These are phyloP conservation scores for Silurus meridionalis DNA, from an alignment of 2,113 vertebrate species.

Conservation along the genomic window DNA sequence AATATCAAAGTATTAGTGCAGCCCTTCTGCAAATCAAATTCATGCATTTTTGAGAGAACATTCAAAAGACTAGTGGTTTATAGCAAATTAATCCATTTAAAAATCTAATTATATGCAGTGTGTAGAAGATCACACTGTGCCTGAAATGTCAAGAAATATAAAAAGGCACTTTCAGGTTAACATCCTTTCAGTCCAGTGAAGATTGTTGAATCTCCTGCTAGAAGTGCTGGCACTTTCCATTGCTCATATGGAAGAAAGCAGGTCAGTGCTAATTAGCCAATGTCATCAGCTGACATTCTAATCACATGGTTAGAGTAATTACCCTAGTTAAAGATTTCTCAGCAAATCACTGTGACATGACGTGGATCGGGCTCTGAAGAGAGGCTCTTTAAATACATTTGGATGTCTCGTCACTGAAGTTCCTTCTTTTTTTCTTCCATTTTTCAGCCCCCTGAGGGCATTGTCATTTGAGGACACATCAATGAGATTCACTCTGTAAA, in stretches of 20 bases:
- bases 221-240: conserved; percentile 51
- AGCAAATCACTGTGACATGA: conserved; percentile 61
- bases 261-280: conserved; percentile 74
- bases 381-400: conserved; percentile 61
- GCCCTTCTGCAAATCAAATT: neutral
- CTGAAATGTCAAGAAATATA: conserved; percentile 68
- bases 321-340: conserved; percentile 67
- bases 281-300: conserved; percentile 75
- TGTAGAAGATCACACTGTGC: conserved; percentile 57
- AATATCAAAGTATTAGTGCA: neutral
- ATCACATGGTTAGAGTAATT: conserved; percentile 75
- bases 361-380: conserved; percentile 59
- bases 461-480: conserved; percentile 51
- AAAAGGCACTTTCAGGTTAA: conserved; percentile 55
- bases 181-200: conserved; percentile 45
- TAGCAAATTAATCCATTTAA: conserved; percentile 50
- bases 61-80: conserved; percentile 44
- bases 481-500: conserved; percentile 19
- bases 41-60: neutral
- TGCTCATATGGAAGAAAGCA: conserved; percentile 61
- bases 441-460: conserved; percentile 55
- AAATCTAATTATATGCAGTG: conserved; percentile 55
- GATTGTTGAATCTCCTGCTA: conserved; percentile 31
- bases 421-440: conserved; percentile 25
- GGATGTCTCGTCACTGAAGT: conserved; percentile 39